Evolutionary conservation across 2,113 vertebrate species (phyloP).

Genomic region (Malurus cyaneus): DNA sequence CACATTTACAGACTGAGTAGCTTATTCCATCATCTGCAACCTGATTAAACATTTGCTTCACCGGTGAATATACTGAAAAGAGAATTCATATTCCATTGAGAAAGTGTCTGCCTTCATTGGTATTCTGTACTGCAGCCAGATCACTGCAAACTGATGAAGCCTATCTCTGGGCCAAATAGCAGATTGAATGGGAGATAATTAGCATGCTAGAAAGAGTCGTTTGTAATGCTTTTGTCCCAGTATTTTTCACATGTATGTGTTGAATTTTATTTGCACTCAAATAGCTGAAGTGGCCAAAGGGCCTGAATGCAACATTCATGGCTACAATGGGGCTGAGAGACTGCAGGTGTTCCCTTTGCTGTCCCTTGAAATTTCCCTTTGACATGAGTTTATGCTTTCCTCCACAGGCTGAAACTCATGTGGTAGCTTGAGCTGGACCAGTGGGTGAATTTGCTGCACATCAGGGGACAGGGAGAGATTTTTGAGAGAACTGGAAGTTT

Average conservation of each 20-base stretch:
- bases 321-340: not conserved
- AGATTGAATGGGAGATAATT: conserved; percentile 61
- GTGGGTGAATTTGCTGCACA: not conserved
- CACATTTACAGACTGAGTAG: not conserved
- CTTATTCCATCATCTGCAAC: not conserved
- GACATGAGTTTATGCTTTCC: not conserved
- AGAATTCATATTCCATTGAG: conserved; percentile 52
- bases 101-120: conserved; percentile 55
- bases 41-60: conserved; percentile 26
- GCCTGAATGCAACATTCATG: conserved; percentile 25
- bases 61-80: conserved; percentile 46
- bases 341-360: conserved; percentile 26
- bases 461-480: not conserved
- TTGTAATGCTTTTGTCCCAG: conserved; percentile 52
- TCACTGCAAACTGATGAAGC: conserved; percentile 7
- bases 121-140: conserved; percentile 49
- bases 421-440: not conserved
- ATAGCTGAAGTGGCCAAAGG: conserved; percentile 11
- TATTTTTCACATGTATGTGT: conserved; percentile 49
- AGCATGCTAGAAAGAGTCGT: conserved; percentile 57
- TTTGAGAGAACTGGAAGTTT: not conserved
- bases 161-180: conserved; percentile 42
- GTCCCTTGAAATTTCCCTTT: not conserved
- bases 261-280: conserved; percentile 51
- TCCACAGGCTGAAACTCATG: not conserved